phyloP scores from a whole-genome alignment of 2,797 vertebrate species.

The Aldrovandia affinis region DNA sequence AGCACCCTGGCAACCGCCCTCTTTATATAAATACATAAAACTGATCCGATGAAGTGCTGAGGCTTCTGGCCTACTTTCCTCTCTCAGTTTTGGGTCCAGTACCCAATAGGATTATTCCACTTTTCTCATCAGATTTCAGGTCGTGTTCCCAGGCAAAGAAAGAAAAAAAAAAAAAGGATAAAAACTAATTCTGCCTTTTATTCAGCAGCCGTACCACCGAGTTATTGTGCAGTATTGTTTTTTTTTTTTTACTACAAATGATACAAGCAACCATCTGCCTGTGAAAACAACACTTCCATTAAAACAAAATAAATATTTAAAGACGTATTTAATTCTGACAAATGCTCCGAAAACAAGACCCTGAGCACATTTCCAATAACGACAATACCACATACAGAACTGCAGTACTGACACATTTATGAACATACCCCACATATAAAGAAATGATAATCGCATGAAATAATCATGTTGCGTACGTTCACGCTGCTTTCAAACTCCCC shows the following conservation, averaged over 20 bases:
- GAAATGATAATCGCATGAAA: not conserved
- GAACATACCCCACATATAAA: not conserved
- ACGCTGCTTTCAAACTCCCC: not conserved
- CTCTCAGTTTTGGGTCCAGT: constrained; percentile 21
- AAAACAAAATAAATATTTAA: not conserved
- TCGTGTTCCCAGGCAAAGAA: not conserved
- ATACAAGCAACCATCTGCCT: not conserved
- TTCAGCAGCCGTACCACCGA: not conserved
- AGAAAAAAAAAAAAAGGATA: not conserved
- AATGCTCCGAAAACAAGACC: not conserved
- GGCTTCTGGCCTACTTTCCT: constrained; percentile 2
- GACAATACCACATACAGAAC: not conserved
- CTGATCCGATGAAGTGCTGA: constrained; percentile 13
- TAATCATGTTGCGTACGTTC: not conserved
- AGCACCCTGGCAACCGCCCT: not conserved
- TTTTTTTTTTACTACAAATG: not conserved
- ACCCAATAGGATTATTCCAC: constrained; percentile 14
- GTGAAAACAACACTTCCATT: not conserved
- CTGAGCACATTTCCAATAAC: not conserved
- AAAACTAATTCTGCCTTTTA: not conserved
- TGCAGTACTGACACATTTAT: not conserved
- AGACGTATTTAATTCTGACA: not conserved
- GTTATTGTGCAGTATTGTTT: not conserved
- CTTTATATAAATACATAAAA: not conserved
- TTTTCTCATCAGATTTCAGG: constrained; percentile 13